Percentiles rank a stretch among this genome's conserved stretches.
phyloP scores from a whole-genome alignment of 1,140 invertebrate genomes.

The Kradibia gibbosae region DNA sequence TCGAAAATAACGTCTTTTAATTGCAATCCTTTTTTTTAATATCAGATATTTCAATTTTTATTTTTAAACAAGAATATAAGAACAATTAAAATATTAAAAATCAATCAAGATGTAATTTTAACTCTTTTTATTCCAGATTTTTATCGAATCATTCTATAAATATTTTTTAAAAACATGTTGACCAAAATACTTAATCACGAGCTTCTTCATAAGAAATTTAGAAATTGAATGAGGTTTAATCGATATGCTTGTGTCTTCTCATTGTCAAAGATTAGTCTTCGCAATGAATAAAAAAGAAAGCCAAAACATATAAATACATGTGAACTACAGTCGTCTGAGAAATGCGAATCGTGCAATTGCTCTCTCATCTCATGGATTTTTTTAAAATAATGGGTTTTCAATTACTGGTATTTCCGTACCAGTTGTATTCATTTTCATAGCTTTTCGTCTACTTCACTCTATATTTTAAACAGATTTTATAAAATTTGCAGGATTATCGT shows the following conservation, averaged over 20 bases:
- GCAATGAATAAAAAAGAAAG: background rate
- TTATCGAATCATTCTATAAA: too few relatives aligned
- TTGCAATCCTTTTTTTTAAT: too few relatives aligned
- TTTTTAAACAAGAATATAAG: too few relatives aligned
- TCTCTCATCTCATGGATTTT: constrained; percentile 39
- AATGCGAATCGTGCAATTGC: background rate
- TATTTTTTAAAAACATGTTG: too few relatives aligned
- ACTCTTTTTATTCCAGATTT: too few relatives aligned
- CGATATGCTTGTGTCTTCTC: background rate
- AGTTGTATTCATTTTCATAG: constrained; percentile 26
- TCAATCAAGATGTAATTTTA: too few relatives aligned
- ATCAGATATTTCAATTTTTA: too few relatives aligned
- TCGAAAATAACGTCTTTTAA: too few relatives aligned
- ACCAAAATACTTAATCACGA: background rate
- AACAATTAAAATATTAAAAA: too few relatives aligned
- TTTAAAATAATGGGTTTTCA: constrained; percentile 14
- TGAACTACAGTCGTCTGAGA: constrained; percentile 2
- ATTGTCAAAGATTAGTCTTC: background rate
- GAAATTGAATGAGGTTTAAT: background rate
- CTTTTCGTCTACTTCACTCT: too few relatives aligned
- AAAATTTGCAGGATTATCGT: too few relatives aligned
- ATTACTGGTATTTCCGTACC: constrained; percentile 7
- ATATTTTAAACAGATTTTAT: too few relatives aligned
- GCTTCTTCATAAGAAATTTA: background rate
- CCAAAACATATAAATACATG: background rate